Evolutionary conservation across 1,140 invertebrate species (phyloP).

Genomic region (Chionoecetes opilio): DNA sequence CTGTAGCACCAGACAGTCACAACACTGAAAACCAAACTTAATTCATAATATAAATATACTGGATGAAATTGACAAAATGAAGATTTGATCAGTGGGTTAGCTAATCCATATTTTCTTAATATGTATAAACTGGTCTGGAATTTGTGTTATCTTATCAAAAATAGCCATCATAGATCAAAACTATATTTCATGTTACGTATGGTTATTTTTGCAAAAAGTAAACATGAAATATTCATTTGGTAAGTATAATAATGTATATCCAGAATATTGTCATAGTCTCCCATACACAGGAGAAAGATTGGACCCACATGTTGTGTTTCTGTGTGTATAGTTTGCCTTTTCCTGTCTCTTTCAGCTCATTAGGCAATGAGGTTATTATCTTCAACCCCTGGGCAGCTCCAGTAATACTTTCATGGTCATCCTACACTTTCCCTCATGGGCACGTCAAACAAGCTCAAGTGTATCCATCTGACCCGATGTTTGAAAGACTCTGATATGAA

Average conservation of each 20-base stretch:
- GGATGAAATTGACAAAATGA: background rate
- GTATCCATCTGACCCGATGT: background rate
- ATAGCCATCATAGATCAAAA: background rate
- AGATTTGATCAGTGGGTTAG: background rate
- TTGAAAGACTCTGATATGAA: background rate
- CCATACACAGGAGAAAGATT: background rate
- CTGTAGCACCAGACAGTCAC: constrained; percentile 56
- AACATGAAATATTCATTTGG: background rate
- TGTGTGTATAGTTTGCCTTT: background rate
- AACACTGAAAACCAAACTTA: constrained; percentile 42
- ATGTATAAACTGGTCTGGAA: background rate
- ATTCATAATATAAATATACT: background rate
- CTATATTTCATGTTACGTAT: background rate
- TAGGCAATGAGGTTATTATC: background rate
- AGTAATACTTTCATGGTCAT: background rate
- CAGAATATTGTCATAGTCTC: background rate
- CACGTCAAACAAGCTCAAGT: background rate
- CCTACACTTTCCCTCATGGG: background rate
- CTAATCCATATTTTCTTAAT: background rate
- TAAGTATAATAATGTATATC: background rate
- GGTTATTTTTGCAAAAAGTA: background rate
- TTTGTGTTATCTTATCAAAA: background rate
- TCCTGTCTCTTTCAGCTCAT: background rate
- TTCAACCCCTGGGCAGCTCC: background rate
- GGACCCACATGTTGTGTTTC: constrained; percentile 14